Percentiles rank a stretch among this genome's conserved stretches.
phyloP scores from a whole-genome alignment of 53 echinoderm and acorn worm species.

The Holothuria leucospilota region DNA sequence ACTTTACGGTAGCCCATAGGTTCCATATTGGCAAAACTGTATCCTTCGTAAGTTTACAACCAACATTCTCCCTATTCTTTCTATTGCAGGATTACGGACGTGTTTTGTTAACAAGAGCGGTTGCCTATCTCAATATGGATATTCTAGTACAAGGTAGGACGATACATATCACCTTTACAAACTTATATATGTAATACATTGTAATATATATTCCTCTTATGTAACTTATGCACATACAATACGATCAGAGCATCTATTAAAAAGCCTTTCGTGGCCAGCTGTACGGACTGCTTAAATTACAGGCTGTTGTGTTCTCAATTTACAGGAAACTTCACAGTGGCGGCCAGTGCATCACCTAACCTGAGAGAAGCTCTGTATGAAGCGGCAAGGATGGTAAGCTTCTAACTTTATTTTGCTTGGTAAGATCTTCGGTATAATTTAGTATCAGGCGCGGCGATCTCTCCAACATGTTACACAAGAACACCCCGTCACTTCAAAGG shows the following conservation, averaged over 20 bases:
- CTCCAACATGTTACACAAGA: too few relatives aligned
- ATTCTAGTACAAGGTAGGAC: conserved; percentile 39
- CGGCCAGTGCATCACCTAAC: conserved; percentile 39
- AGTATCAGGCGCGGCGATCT: too few relatives aligned
- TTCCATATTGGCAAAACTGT: too few relatives aligned
- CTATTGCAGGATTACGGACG: conserved; percentile 52
- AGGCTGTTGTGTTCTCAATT: neutral
- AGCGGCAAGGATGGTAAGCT: conserved; percentile 22
- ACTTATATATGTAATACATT: too few relatives aligned
- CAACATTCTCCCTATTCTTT: neutral
- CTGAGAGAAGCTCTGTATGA: conserved; percentile 33
- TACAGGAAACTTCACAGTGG: conserved; percentile 11
- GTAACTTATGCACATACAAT: conserved; percentile 62
- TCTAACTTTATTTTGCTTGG: too few relatives aligned
- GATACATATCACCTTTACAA: too few relatives aligned
- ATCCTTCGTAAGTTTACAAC: too few relatives aligned
- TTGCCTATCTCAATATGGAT: conserved; percentile 67
- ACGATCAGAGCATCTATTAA: conserved; percentile 68
- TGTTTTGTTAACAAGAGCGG: conserved; percentile 47
- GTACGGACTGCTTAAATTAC: too few relatives aligned
- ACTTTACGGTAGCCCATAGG: too few relatives aligned
- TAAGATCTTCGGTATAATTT: too few relatives aligned
- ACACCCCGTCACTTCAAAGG: too few relatives aligned
- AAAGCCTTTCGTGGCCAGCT: neutral
- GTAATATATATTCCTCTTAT: too few relatives aligned